These are phyloP conservation scores for Poecilus cupreus DNA, from an alignment of 2,888 invertebrate genomes.

Conservation along the genomic window DNA sequence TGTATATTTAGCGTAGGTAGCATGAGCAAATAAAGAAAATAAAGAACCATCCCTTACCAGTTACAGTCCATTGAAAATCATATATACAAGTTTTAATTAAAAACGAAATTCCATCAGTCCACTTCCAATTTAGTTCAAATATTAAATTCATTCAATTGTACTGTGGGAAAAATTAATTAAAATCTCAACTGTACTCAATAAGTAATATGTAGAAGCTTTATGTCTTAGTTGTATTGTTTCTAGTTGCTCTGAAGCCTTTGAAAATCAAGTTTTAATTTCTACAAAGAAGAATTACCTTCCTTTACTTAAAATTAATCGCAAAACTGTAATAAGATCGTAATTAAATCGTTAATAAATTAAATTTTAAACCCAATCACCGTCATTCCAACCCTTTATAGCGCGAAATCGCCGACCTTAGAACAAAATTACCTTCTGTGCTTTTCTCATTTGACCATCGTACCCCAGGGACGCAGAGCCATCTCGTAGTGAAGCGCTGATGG, in stretches of 20 bases:
- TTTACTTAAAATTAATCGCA: too few relatives aligned
- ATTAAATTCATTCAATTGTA: background rate
- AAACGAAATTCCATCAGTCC: background rate
- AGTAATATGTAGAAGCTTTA: background rate
- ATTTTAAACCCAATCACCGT: background rate
- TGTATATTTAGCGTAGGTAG: too few relatives aligned
- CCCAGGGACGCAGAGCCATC: background rate
- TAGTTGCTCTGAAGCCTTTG: background rate
- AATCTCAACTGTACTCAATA: background rate
- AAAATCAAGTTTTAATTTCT: background rate
- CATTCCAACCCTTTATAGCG: background rate
- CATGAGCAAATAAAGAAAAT: too few relatives aligned
- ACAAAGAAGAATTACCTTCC: too few relatives aligned
- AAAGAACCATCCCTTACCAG: too few relatives aligned
- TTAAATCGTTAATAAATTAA: background rate
- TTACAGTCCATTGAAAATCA: too few relatives aligned
- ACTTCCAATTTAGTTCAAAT: background rate
- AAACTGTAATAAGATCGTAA: too few relatives aligned
- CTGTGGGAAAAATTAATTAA: background rate
- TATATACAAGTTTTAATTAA: background rate
- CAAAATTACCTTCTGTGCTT: background rate
- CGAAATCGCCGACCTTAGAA: too few relatives aligned
- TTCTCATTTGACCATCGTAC: background rate
- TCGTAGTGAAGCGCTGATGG: background rate
- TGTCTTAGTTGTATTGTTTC: background rate